These are phyloP conservation scores for Canis aureus DNA, from an alignment of 2,113 vertebrate genomes.

Conservation along the genomic window DNA sequence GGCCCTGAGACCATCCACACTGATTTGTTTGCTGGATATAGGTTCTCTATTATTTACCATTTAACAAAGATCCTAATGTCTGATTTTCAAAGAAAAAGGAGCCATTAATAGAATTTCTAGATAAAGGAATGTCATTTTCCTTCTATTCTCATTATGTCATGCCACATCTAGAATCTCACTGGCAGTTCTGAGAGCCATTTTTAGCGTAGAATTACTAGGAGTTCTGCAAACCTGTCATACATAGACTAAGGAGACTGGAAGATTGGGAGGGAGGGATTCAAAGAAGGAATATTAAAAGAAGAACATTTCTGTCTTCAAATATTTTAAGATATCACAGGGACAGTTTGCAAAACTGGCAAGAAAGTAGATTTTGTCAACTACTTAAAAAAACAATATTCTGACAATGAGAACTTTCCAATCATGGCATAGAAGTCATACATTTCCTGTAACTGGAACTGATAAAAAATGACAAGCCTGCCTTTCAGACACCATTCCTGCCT, in stretches of 20 bases:
- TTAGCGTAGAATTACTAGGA: slow-evolving; percentile 12
- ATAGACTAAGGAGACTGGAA: not conserved
- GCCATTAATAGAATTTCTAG: not conserved
- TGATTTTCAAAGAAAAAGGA: slow-evolving; percentile 20
- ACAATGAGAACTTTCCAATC: not conserved
- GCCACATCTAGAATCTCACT: not conserved
- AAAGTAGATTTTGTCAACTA: not conserved
- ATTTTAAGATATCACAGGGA: not conserved
- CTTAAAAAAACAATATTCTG: not conserved
- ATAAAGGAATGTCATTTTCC: not conserved
- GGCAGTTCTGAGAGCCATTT: not conserved
- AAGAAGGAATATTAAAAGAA: not conserved
- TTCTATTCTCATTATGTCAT: not conserved
- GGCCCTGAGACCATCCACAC: not conserved
- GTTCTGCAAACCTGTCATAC: not conserved
- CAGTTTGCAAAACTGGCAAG: not conserved
- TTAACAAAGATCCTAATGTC: not conserved
- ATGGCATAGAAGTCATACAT: not conserved
- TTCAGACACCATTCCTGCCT: not conserved
- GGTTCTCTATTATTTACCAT: not conserved
- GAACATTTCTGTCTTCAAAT: not conserved
- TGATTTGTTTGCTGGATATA: not conserved
- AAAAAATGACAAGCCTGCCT: not conserved
- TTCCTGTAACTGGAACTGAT: not conserved
- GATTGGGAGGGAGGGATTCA: not conserved